phyloP scores from a whole-genome alignment of 2,888 invertebrate species.

The Sycophila texana region DNA sequence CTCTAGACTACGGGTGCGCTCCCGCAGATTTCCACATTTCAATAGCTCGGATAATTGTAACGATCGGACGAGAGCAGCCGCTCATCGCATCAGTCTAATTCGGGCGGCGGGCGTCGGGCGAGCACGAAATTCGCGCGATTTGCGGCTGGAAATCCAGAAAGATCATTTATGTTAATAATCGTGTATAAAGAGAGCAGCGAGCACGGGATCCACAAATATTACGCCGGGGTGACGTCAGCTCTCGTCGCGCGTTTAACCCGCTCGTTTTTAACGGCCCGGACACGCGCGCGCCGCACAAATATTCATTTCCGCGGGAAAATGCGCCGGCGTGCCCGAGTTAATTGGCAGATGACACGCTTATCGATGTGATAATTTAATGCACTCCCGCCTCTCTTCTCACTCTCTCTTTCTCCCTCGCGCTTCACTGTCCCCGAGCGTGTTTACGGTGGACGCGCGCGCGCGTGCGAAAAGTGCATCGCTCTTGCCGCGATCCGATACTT shows the following conservation, averaged over 20 bases:
- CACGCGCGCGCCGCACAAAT: conserved; percentile 57
- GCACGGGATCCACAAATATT: conserved; percentile 42
- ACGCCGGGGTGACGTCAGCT: conserved; percentile 1
- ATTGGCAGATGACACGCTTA: conserved; percentile 70
- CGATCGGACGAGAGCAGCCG: background rate
- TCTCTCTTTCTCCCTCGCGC: too few relatives aligned
- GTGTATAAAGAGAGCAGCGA: conserved; percentile 14
- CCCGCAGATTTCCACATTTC: conserved; percentile 29
- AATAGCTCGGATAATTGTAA: conserved; percentile 30
- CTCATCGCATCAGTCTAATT: conserved; percentile 15
- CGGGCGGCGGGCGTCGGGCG: background rate
- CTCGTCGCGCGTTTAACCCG: conserved; percentile 38
- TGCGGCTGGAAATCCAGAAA: conserved; percentile 32
- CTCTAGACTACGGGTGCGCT: too few relatives aligned
- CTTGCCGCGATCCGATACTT: too few relatives aligned
- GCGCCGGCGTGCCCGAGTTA: conserved; percentile 60
- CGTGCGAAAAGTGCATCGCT: conserved; percentile 22
- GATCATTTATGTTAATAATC: conserved; percentile 51
- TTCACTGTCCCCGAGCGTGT: background rate
- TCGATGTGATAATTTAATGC: conserved; percentile 69
- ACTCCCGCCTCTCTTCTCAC: background rate
- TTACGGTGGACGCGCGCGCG: background rate
- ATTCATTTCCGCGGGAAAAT: conserved; percentile 65
- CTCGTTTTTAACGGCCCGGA: conserved; percentile 31
- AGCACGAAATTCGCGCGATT: conserved; percentile 6